These are phyloP conservation scores for Aleiodes sp. DNA, from an alignment of 1,140 invertebrate genomes.

Conservation along the genomic window DNA sequence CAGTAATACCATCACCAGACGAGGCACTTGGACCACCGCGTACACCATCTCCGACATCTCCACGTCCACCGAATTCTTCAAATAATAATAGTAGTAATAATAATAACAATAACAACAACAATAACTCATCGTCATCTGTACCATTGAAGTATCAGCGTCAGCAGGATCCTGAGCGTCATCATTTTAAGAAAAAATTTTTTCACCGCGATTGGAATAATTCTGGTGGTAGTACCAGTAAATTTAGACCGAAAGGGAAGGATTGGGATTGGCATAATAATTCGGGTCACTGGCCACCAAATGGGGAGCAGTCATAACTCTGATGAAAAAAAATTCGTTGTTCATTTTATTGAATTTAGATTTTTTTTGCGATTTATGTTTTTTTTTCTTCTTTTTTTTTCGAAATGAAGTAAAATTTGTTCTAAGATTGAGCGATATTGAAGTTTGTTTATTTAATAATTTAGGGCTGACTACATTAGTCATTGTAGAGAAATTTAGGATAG, in stretches of 20 bases:
- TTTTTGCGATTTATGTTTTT: too few species aligned
- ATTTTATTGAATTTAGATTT: not conserved
- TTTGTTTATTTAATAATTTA: not conserved
- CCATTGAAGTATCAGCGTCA: conserved; percentile 74
- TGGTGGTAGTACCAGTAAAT: conserved; percentile 69
- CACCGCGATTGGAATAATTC: conserved; percentile 73
- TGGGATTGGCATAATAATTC: conserved; percentile 75
- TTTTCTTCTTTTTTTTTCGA: not conserved
- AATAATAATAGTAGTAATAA: conserved; percentile 39
- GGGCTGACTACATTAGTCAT: not conserved
- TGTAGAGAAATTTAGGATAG: not conserved
- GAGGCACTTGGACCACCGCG: conserved; percentile 70
- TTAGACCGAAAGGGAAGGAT: conserved; percentile 78
- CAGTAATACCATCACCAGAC: conserved; percentile 66
- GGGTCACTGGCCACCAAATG: conserved; percentile 56
- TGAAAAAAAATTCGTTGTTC: conserved; percentile 3
- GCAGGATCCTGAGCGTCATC: conserved; percentile 69
- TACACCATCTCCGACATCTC: conserved; percentile 75
- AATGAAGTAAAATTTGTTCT: not conserved
- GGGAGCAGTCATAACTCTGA: conserved; percentile 57
- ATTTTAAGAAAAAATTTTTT: conserved; percentile 85
- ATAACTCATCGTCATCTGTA: conserved; percentile 56
- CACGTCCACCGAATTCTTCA: conserved; percentile 63
- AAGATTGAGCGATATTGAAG: not conserved
- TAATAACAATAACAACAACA: conserved; percentile 22